These are phyloP conservation scores for Excalfactoria chinensis DNA, from an alignment of 2,113 vertebrate genomes.

Conservation along the genomic window DNA sequence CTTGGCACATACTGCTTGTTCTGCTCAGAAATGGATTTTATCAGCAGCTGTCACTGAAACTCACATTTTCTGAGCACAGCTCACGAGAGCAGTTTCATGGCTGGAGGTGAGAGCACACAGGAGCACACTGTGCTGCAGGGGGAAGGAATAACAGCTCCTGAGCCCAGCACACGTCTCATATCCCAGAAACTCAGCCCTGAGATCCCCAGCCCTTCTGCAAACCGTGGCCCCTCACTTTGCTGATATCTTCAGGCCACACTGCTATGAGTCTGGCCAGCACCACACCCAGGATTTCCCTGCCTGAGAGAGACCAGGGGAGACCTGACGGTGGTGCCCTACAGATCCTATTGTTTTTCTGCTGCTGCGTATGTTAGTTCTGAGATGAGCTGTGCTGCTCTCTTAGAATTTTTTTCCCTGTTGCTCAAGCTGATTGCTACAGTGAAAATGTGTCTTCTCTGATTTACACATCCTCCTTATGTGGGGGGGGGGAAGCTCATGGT, in stretches of 20 bases:
- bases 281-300: background rate
- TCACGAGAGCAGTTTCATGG: rapidly evolving
- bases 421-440: background rate
- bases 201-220: background rate
- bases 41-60: background rate
- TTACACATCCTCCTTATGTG: background rate
- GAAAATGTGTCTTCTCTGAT: background rate
- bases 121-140: background rate
- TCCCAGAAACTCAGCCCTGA: background rate
- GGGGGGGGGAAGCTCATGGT: background rate
- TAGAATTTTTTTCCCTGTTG: background rate
- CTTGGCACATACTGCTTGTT: background rate
- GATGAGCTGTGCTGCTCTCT: background rate
- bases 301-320: background rate
- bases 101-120: too few species aligned
- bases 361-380: background rate
- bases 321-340: too few species aligned
- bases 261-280: background rate
- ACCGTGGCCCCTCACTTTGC: background rate
- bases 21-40: background rate
- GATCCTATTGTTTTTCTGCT: background rate
- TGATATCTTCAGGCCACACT: background rate
- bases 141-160: rapidly evolving
- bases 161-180: rapidly evolving
- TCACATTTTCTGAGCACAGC: background rate